A percentile compares a stretch with the other conserved stretches of the same genome.
Evolutionary conservation across 2,888 invertebrate genomes (phyloP).

Genomic region (Zaprionus bogoriensis): DNA sequence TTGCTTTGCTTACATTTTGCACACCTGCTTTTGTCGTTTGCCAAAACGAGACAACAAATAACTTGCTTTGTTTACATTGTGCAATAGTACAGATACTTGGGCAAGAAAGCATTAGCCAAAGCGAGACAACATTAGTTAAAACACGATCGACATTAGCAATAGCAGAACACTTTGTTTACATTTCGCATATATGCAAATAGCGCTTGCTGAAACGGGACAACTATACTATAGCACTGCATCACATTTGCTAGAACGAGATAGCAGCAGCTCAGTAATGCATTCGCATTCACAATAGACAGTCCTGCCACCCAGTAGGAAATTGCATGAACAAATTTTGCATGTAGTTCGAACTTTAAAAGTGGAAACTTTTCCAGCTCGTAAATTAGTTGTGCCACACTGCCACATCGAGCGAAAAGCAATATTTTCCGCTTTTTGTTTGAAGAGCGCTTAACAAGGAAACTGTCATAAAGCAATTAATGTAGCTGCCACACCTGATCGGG

Average conservation of each 20-base stretch:
- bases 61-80: neutral
- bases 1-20: slow-evolving; percentile 3
- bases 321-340: neutral
- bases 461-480: slow-evolving; percentile 41
- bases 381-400: neutral
- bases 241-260: neutral
- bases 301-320: neutral
- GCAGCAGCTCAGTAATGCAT: no score
- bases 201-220: neutral
- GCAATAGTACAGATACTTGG: no score
- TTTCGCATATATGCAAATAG: neutral
- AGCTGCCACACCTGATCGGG: slow-evolving; percentile 43
- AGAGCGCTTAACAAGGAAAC: slow-evolving; percentile 27
- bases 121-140: no score
- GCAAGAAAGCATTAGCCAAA: no score
- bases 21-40: slow-evolving; percentile 3
- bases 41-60: neutral
- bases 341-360: neutral
- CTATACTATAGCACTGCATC: neutral
- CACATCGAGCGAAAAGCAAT: neutral
- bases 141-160: no score
- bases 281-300: no score
- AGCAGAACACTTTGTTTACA: neutral
- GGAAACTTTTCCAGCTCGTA: neutral
- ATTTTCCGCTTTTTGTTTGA: neutral